Base-by-base conservation (phyloP, 2,113 vertebrate genomes). In the Passer domesticus region DNA sequence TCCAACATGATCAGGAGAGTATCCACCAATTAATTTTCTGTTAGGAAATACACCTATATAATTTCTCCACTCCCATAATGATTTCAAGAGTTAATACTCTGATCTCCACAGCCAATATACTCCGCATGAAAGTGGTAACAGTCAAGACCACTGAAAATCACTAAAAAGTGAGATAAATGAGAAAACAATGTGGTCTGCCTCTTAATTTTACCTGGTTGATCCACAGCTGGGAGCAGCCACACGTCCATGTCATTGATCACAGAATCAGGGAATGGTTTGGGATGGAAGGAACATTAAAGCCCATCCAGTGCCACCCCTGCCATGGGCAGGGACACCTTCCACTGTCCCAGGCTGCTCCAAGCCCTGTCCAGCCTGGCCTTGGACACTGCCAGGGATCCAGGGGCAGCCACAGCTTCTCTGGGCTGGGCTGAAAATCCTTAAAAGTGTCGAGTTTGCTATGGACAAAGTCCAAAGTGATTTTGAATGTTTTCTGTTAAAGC, bases 261-360 rank as follows among this genome's bases (percentile, higher is more conserved):
- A 31, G 56, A 72, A 31, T 17, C 39, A 13, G 17, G n/a, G 59
- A 30, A n/a, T 28, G 30, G 23, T n/a, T 28, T 63, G 59, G 20
- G 12, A 0, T 19, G 67, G 37, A 44, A 70, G 5, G 66, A 2
- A 44, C 20, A 25, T 15, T 0, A 70, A 19, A 70, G 7, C 31
- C 37, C 80, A 43, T 4, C 63, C 28, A 27, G 27, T 37, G 1
- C 16, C 62, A 56, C 15, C 21, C 19, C 25, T 24, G 35, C 14
- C 46, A 43, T 23, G 11, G 19, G 10, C 44, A 50, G 66, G 35
- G 55, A 50, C 25, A 60, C 8, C 10, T 60, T 2, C 25, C 37
- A 60, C 12, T 7, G 0, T 0, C 10, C 66, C 55, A 60, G 44
- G 7, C 0, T 15, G 15, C 19, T 43, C 44, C 55, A 41, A 50